Conservation (phyloP, 1,140 invertebrate species). For the Drosophila mayri region DNA sequence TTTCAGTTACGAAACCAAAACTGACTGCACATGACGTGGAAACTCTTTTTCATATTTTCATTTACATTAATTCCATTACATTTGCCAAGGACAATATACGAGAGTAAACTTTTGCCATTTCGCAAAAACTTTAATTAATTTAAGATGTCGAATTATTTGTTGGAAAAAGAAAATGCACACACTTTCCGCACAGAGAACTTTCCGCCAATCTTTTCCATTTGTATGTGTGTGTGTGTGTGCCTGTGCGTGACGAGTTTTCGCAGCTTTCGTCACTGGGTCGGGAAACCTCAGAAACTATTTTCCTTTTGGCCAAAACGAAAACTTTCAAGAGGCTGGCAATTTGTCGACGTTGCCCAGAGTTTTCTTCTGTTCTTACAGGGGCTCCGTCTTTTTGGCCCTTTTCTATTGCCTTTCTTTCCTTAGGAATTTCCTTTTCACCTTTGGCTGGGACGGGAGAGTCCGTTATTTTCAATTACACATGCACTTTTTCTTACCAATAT, state of each 20-base stretch:
- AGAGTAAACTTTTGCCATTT: constrained; percentile 17
- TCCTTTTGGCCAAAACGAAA: constrained; percentile 21
- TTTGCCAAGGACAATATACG: constrained; percentile 7
- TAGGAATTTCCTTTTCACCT: constrained; percentile 35
- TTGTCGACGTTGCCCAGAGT: constrained; percentile 23
- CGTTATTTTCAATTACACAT: constrained; percentile 26
- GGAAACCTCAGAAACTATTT: constrained; percentile 35
- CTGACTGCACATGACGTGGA: not conserved
- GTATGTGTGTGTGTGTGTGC: not conserved
- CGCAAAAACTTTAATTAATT: constrained; percentile 47
- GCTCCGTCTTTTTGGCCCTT: not conserved
- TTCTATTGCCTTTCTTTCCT: not conserved
- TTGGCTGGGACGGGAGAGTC: constrained; percentile 6
- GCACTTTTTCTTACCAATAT: constrained; percentile 1
- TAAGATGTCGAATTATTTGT: constrained; percentile 41
- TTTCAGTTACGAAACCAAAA: not conserved
- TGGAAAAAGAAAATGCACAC: constrained; percentile 2
- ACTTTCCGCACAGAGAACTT: not conserved
- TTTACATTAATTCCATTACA: constrained; percentile 16
- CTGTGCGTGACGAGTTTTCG: constrained; percentile 13
- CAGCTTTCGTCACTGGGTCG: constrained; percentile 29
- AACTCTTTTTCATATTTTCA: constrained; percentile 9
- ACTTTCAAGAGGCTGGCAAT: constrained; percentile 33
- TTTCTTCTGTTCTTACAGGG: not conserved
- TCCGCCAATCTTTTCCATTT: constrained; percentile 17